Percentiles rank a stretch among this genome's conserved stretches.
Conservation (phyloP, 1,140 invertebrate species). For the Drosophila willistoni region DNA sequence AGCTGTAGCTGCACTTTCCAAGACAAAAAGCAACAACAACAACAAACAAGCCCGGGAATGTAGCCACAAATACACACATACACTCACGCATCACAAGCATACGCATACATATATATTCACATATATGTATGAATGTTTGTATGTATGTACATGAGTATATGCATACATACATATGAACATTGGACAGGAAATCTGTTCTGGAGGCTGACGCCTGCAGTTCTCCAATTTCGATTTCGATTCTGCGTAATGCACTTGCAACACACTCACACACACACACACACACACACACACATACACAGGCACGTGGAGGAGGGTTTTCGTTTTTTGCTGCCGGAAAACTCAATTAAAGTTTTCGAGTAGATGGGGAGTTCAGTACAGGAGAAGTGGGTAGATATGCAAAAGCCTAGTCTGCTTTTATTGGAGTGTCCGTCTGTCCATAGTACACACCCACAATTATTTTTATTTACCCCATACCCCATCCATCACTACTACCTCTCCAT, state of each 20-base stretch:
- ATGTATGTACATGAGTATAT: constrained; percentile 1
- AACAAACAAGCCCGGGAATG: constrained; percentile 61
- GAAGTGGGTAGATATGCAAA: constrained; percentile 21
- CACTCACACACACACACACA: constrained; percentile 26
- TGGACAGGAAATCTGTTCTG: constrained; percentile 71
- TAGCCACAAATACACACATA: constrained; percentile 22
- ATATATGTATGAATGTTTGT: background rate
- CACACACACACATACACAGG: constrained; percentile 15
- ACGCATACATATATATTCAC: constrained; percentile 5
- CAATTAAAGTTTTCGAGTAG: constrained; percentile 71
- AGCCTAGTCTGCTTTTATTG: background rate
- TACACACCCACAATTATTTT: constrained; percentile 23
- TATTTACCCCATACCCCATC: constrained; percentile 14
- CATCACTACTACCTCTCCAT: background rate
- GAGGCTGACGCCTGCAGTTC: constrained; percentile 37
- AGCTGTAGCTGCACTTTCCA: constrained; percentile 30
- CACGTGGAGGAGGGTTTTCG: constrained; percentile 31
- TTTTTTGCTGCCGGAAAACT: constrained; percentile 67
- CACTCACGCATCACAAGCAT: constrained; percentile 1
- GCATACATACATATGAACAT: constrained; percentile 29
- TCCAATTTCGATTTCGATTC: constrained; percentile 73
- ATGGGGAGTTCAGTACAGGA: background rate
- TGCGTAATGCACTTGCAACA: constrained; percentile 70
- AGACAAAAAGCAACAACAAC: constrained; percentile 39
- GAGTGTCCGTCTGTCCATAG: constrained; percentile 7